Base-by-base conservation (phyloP, 2,797 vertebrate species). In the Mus caroli region DNA sequence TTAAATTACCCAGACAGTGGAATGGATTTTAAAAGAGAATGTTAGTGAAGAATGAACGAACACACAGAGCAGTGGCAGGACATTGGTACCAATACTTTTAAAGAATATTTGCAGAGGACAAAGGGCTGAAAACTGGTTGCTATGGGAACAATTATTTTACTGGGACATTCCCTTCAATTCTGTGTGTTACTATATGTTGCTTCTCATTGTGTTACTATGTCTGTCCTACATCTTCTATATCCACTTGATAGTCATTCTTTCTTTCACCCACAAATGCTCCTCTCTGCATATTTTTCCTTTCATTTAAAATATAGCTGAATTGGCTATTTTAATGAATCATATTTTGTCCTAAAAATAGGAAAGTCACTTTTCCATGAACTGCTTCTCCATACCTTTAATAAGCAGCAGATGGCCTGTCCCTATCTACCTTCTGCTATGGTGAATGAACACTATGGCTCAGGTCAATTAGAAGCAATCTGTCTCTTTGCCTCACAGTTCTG, bases 61-160 rank as follows among this genome's bases (percentile, higher is more conserved):
- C 34, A 67, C 54, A 37, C 43, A 71, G 77, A 82, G 60, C 24
- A 60, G 34, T 46, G 43, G 60, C 24, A 60, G 37, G 46, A 43
- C n/a, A 67, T 46, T 88, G 67, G 14, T 69, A 60, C 76, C 58
- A 52, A 34, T 60, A 67, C 64, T 62, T 69, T 52, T 43, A 67
- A 86, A 80, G 54, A 84, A 88, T 83, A 78, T 31, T 92, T 24
- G 19, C 26, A 89, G 76, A 87, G 34, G 50, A 76, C 8, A 58
- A 76, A 67, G 75, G 7, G 34, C 15, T 86, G n/a, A 50, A 77
- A 77, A 62, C 10, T 86, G 22, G 17, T 92, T 96, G 77, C 11
- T 92, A 34, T 78, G 31, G 73, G 67, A 94, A 31, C 84, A 67
- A n/a, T 91, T 60, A 88, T 79, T 93, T 94, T 75, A 76, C 93